A percentile compares a stretch with the other conserved stretches of the same genome.
Conservation (phyloP, 2,113 vertebrate species). For the Semicossyphus pulcher region DNA sequence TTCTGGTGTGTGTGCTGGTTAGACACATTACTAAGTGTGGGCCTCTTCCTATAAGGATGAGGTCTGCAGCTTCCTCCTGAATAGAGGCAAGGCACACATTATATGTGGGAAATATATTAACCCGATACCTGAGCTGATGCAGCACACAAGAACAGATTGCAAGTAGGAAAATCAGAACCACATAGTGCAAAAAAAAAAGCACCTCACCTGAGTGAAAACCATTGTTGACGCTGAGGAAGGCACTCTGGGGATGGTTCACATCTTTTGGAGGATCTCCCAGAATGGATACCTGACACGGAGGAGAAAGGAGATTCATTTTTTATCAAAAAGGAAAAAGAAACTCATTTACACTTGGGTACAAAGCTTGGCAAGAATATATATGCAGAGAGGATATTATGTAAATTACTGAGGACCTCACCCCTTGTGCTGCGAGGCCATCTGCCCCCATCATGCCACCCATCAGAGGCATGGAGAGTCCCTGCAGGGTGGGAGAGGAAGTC, state of each 20-base stretch:
- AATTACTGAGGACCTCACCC: constrained; percentile 79
- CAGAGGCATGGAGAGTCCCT: constrained; percentile 82
- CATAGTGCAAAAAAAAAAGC: neutral
- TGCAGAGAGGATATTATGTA: neutral
- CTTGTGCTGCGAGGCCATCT: constrained; percentile 79
- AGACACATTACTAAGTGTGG: constrained; percentile 77
- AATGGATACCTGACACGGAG: constrained; percentile 82
- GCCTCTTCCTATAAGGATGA: constrained; percentile 85
- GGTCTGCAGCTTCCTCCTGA: constrained; percentile 80
- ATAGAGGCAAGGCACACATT: neutral
- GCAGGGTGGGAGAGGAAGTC: constrained; percentile 81
- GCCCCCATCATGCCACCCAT: constrained; percentile 82
- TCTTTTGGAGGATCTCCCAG: constrained; percentile 91
- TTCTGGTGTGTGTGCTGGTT: constrained; percentile 75
- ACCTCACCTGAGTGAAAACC: constrained; percentile 82
- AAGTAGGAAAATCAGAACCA: neutral
- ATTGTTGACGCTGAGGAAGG: constrained; percentile 84
- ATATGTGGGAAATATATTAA: neutral
- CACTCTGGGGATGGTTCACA: constrained; percentile 82
- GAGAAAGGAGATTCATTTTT: neutral
- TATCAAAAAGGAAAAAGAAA: neutral
- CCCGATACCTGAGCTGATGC: neutral
- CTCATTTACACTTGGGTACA: neutral
- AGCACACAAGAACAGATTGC: neutral
- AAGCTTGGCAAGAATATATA: neutral